Evolutionary conservation across 1,140 invertebrate genomes (phyloP), one percentile per base, ranked within the genome.

Genomic region (Sycobia sp.): DNA sequence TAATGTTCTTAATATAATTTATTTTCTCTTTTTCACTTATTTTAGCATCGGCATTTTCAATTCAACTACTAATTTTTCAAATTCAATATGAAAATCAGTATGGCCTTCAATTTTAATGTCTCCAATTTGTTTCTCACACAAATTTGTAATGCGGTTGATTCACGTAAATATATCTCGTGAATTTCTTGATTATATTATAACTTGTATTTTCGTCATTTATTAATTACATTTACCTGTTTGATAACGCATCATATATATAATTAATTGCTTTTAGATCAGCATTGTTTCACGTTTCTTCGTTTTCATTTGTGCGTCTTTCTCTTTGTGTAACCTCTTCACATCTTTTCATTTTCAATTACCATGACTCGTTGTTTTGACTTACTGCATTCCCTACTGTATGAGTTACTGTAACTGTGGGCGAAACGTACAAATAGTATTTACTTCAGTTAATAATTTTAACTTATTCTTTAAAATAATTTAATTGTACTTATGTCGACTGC

Each of bases 1-100:
- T 11, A 63, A 16, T 4, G 44, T 64, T 50, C 25, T n/a, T 5
- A 57, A 57, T n/a, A 18, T 51, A 64, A 13, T 64, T 64, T n/a
- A 64, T 44, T 27, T 64, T 57, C 57, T 64, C 44, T 32, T 50
- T 50, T 38, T 64, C 53, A n/a, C 2, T 57, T 10, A 64, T 16
- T 14, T 0, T 41, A 14, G 32, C 54, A 39, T 39, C 62, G 5
- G 62, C 43, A 41, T n/a, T n/a, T n/a, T n/a, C n/a, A n/a, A n/a
- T n/a, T n/a, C n/a, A n/a, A n/a, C n/a, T n/a, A n/a, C n/a, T n/a
- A n/a, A n/a, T n/a, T 41, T 51, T 64, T 64, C 57, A 9, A 57
- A 43, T 16, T 64, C 44, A 22, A 0, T 34, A 18, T 23, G 49
- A n/a, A 49, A 63, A 4, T 23, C n/a, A 25, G 22, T 51, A 32